Base-by-base conservation (phyloP, 1,140 invertebrate species). In the Homarus americanus region DNA sequence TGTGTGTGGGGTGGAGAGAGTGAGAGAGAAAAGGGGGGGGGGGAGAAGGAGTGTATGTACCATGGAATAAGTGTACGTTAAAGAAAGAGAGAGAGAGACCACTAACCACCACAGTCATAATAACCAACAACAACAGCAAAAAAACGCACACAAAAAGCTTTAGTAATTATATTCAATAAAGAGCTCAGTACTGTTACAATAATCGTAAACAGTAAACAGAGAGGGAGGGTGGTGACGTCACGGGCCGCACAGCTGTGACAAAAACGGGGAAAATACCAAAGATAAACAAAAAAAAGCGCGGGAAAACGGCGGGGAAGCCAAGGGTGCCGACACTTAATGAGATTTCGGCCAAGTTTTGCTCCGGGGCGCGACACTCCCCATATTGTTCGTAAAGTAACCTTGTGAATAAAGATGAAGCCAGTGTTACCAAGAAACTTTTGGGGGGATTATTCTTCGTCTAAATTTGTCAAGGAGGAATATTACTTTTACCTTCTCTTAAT, bases 21-120 rank as follows among this genome's bases (percentile, higher is more conserved):
- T n/a, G n/a, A n/a, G n/a, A n/a, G n/a, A n/a, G n/a, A n/a, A n/a
- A n/a, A n/a, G n/a, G n/a, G n/a, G n/a, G n/a, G n/a, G n/a, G n/a
- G n/a, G n/a, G n/a, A n/a, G n/a, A n/a, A n/a, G n/a, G n/a, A n/a
- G n/a, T n/a, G n/a, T n/a, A n/a, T n/a, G n/a, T n/a, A n/a, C n/a
- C n/a, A n/a, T n/a, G n/a, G n/a, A n/a, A n/a, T n/a, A n/a, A n/a
- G n/a, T 34, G 24, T 53, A 41, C 38, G 41, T 53, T 41, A 82
- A 24, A 82, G 41, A 82, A 17, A 82, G 78, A 82, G 40, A 82
- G 44, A 82, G 40, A 82, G 78, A 82, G 78, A 49, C n/a, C n/a
- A n/a, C n/a, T n/a, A n/a, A n/a, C n/a, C n/a, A n/a, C n/a, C n/a
- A n/a, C n/a, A n/a, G n/a, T n/a, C n/a, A n/a, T n/a, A n/a, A n/a